Conservation (phyloP, 2,113 vertebrate species). For the Gorilla gorilla region DNA sequence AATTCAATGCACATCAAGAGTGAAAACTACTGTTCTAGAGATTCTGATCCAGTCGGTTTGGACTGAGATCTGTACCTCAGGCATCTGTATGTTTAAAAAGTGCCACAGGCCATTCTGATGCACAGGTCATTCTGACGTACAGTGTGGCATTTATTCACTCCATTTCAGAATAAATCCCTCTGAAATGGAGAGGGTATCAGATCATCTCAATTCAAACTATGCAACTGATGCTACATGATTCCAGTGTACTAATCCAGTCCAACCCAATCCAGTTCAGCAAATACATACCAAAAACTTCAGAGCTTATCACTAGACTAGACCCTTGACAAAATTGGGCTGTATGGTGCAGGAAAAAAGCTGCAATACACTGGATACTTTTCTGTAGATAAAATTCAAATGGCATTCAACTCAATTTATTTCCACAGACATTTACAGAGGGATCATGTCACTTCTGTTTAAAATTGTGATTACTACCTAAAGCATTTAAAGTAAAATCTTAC, state of each 20-base stretch:
- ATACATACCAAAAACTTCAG: neutral
- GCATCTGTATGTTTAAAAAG: neutral
- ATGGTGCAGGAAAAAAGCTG: neutral
- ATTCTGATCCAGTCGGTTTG: neutral
- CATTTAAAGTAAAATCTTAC: slow-evolving; percentile 41
- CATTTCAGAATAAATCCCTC: neutral
- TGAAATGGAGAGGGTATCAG: neutral
- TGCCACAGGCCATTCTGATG: neutral
- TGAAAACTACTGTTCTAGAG: neutral
- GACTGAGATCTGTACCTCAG: neutral
- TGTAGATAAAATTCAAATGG: neutral
- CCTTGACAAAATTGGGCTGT: neutral
- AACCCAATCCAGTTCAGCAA: neutral
- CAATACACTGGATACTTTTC: neutral
- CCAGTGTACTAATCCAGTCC: neutral
- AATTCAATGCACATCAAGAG: neutral
- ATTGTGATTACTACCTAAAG: neutral
- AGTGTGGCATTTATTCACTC: too few relatives aligned
- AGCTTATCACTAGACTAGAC: neutral
- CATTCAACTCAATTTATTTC: slow-evolving; percentile 6
- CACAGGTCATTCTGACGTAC: neutral
- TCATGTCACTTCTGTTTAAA: slow-evolving; percentile 14
- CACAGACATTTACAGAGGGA: neutral
- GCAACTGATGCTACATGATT: neutral
- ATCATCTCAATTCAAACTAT: slow-evolving; percentile 9